These are phyloP conservation scores for Unio delphinus DNA, from an alignment of 2,888 invertebrate species.

Conservation along the genomic window DNA sequence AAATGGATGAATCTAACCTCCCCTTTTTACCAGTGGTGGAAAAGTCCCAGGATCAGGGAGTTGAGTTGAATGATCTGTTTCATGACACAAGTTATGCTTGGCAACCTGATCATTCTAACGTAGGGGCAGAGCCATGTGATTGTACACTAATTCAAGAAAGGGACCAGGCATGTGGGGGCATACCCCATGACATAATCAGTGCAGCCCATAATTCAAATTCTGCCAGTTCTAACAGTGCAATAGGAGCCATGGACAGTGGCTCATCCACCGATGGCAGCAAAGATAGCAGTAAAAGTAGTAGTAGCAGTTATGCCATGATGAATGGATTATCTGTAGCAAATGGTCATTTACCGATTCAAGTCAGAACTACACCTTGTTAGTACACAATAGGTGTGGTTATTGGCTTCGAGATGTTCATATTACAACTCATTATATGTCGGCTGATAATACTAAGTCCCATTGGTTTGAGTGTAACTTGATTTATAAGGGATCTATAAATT, in stretches of 20 bases:
- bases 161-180: slow-evolving; percentile 19
- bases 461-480: no score
- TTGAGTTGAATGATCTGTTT: slow-evolving; percentile 33
- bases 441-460: no score
- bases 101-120: slow-evolving; percentile 20
- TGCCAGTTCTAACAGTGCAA: slow-evolving; percentile 57
- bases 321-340: slow-evolving; percentile 65
- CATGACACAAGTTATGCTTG: slow-evolving; percentile 24
- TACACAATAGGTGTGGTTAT: slow-evolving; percentile 10
- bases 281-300: slow-evolving; percentile 64
- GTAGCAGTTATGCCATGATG: slow-evolving; percentile 56
- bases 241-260: slow-evolving; percentile 21
- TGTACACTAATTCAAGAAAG: slow-evolving; percentile 44
- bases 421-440: no score
- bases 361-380: slow-evolving; percentile 63
- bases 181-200: slow-evolving; percentile 25
- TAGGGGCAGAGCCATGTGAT: slow-evolving; percentile 45
- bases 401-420: neutral
- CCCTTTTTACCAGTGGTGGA: slow-evolving; percentile 27
- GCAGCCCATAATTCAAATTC: slow-evolving; percentile 41
- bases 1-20: slow-evolving; percentile 31
- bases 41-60: slow-evolving; percentile 34
- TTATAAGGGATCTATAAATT: no score
- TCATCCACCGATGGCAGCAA: slow-evolving; percentile 62
- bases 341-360: slow-evolving; percentile 69